A percentile compares a stretch with the other conserved stretches of the same genome.
Conservation (phyloP, 2,113 vertebrate species). For the Ramphastos sulfuratus region DNA sequence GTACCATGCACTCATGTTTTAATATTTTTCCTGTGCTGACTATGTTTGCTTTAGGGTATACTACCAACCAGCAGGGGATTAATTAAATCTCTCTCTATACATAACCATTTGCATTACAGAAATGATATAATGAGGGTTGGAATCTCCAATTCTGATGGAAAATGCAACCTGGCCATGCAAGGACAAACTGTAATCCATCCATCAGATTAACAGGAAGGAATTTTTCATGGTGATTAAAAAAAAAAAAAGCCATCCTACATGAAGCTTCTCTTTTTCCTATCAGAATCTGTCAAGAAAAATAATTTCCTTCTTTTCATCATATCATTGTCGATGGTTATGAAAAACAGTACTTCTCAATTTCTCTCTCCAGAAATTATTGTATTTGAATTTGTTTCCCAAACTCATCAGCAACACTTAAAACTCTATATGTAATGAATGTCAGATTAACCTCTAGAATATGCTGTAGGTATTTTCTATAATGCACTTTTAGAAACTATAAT, state of each 20-base stretch:
- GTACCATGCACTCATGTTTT: slow-evolving; percentile 9
- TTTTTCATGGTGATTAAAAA: slow-evolving; percentile 43
- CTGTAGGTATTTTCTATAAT: slow-evolving; percentile 8
- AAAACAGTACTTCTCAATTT: slow-evolving; percentile 37
- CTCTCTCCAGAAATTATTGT: slow-evolving; percentile 14
- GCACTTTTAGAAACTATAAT: slow-evolving; percentile 6
- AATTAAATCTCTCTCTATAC: slow-evolving; percentile 64
- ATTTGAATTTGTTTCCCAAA: slow-evolving; percentile 32
- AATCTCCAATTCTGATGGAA: slow-evolving; percentile 56
- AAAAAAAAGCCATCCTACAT: background rate
- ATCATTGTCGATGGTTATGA: slow-evolving; percentile 41
- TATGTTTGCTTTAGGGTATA: slow-evolving; percentile 61
- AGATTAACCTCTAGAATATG: slow-evolving; percentile 15
- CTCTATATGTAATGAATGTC: background rate
- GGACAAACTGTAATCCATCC: slow-evolving; percentile 61
- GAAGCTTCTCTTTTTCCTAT: slow-evolving; percentile 32
- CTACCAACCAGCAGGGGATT: slow-evolving; percentile 67
- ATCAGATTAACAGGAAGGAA: slow-evolving; percentile 59
- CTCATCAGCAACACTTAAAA: slow-evolving; percentile 1
- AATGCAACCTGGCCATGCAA: slow-evolving; percentile 45
- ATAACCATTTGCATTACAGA: slow-evolving; percentile 66
- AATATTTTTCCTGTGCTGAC: slow-evolving; percentile 35
- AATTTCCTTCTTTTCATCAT: slow-evolving; percentile 19
- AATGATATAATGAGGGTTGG: slow-evolving; percentile 56
- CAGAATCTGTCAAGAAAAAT: slow-evolving; percentile 52